Percentiles rank a stretch among this genome's conserved stretches.
phyloP scores from a whole-genome alignment of 2,888 invertebrate genomes.

The Drosophila pullipes region DNA sequence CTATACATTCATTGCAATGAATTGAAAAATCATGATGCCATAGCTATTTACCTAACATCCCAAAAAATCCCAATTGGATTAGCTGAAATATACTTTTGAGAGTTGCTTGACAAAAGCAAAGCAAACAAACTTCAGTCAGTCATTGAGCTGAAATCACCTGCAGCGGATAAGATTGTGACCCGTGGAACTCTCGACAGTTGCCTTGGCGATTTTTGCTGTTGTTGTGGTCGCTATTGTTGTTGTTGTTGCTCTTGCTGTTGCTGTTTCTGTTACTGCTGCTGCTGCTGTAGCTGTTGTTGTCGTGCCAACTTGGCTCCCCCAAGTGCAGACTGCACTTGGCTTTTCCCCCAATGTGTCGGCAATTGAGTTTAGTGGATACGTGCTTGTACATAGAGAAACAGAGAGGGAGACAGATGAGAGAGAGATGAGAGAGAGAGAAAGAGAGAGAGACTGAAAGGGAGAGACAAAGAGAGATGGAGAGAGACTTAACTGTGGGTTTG shows the following conservation, averaged over 20 bases:
- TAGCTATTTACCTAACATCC: conserved; percentile 16
- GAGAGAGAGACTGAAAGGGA: not conserved
- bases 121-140: conserved; percentile 38
- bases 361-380: conserved; percentile 74
- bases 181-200: conserved; percentile 32
- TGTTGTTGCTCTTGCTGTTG: not conserved
- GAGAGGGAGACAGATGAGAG: too few species aligned
- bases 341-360: conserved; percentile 30
- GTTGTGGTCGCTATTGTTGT: not conserved
- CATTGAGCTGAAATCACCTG: conserved; percentile 58
- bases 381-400: conserved; percentile 28
- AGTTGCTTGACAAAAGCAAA: conserved; percentile 34
- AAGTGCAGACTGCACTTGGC: conserved; percentile 34
- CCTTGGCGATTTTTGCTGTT: conserved; percentile 7
- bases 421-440: too few species aligned
- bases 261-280: conserved; percentile 2
- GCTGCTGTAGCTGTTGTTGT: not conserved
- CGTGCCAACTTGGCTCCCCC: conserved; percentile 33
- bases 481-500: conserved; percentile 20
- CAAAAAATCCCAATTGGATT: conserved; percentile 37
- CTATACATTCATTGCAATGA: conserved; percentile 24
- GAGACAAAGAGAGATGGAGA: not conserved
- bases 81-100: conserved; percentile 49
- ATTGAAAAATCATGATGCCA: conserved; percentile 25
- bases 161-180: conserved; percentile 39